A percentile compares a stretch with the other conserved stretches of the same genome.
Evolutionary conservation across 2,797 vertebrate genomes (phyloP).

Genomic region (Coilia nasus): DNA sequence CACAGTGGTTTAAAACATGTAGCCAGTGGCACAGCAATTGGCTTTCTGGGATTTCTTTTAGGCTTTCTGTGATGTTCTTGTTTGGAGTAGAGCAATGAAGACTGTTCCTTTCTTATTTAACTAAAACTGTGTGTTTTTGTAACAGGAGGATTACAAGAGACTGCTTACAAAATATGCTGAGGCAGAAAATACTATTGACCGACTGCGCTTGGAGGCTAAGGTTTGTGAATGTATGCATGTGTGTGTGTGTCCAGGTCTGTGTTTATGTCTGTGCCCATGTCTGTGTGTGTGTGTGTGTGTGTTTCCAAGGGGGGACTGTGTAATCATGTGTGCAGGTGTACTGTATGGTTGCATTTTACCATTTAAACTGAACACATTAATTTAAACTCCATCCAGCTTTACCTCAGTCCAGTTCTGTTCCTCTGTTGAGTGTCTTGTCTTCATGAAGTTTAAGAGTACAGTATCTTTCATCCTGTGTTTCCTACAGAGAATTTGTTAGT

Average conservation of each 20-base stretch:
- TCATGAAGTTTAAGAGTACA: no score
- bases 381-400: background rate
- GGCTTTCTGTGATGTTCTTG: background rate
- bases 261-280: background rate
- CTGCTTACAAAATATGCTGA: conserved; percentile 93
- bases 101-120: background rate
- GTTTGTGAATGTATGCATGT: conserved; percentile 67
- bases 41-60: background rate
- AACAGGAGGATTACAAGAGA: conserved; percentile 88
- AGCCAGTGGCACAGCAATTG: background rate
- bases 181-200: conserved; percentile 95
- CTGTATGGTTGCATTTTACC: background rate
- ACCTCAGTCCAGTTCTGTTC: background rate
- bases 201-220: conserved; percentile 89
- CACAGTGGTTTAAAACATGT: background rate
- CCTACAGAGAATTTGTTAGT: no score
- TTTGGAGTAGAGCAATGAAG: background rate
- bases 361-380: background rate
- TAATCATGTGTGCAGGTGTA: background rate
- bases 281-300: background rate
- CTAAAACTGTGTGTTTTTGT: background rate
- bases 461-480: no score
- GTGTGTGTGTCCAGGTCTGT: background rate
- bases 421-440: no score
- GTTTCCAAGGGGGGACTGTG: background rate